Evolutionary conservation across 2,797 vertebrate species (phyloP).

Genomic region (Xenopus petersii): DNA sequence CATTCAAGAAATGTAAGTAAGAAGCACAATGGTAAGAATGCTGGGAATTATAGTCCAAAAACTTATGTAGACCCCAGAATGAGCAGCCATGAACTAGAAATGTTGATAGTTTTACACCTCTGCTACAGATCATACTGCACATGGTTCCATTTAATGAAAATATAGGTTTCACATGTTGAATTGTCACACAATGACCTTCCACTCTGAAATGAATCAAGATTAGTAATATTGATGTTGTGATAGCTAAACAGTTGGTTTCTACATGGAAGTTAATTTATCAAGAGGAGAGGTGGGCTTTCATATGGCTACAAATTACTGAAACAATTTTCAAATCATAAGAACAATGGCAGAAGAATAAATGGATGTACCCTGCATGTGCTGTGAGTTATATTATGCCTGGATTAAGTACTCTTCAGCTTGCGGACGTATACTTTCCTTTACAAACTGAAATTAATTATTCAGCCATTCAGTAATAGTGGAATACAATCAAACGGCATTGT

Average conservation of each 20-base stretch:
- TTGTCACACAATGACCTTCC: slow-evolving; percentile 17
- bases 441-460: slow-evolving; percentile 59
- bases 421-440: slow-evolving; percentile 54
- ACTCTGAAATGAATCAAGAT: slow-evolving; percentile 34
- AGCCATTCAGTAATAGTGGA: slow-evolving; percentile 55
- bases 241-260: slow-evolving; percentile 38
- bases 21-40: no score
- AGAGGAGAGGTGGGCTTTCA: slow-evolving; percentile 38
- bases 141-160: slow-evolving; percentile 9
- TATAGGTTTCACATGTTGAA: slow-evolving; percentile 27
- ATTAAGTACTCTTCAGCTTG: slow-evolving; percentile 61
- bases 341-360: slow-evolving; percentile 60
- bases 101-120: no score
- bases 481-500: slow-evolving; percentile 55
- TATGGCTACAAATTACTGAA: slow-evolving; percentile 54
- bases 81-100: no score
- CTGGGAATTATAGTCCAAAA: no score
- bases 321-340: slow-evolving; percentile 59
- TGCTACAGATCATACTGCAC: no score
- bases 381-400: slow-evolving; percentile 58
- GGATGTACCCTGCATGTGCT: slow-evolving; percentile 51
- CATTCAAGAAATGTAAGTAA: no score
- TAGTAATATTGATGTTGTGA: slow-evolving; percentile 40
- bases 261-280: slow-evolving; percentile 49
- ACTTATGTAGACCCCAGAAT: no score